Percentiles rank a stretch among this genome's conserved stretches.
These are phyloP conservation scores for Austrolebias charrua DNA, from an alignment of 2,797 vertebrate species.

Conservation along the genomic window DNA sequence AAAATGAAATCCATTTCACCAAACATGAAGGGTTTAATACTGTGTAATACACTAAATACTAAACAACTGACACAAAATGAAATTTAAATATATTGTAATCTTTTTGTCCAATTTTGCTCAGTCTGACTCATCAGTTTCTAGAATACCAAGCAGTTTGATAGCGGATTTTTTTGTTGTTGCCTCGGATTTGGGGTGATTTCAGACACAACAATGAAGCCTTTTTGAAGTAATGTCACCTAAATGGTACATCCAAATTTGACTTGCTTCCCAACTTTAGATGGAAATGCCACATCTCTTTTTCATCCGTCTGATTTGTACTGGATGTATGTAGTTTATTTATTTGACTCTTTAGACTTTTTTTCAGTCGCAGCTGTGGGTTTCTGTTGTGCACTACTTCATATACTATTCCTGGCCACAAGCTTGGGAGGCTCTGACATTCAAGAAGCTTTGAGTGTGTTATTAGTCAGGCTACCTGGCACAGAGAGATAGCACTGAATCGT, in stretches of 20 bases:
- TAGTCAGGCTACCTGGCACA: conserved; percentile 74
- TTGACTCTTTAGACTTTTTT: conserved; percentile 35
- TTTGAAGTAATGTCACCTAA: conserved; percentile 3
- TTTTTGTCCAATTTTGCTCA: not conserved
- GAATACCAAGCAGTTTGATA: not conserved
- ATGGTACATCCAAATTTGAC: conserved; percentile 14
- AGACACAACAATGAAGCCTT: not conserved
- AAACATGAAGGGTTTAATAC: not conserved
- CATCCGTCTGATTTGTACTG: conserved; percentile 17
- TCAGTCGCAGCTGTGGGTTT: conserved; percentile 45
- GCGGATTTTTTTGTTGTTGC: not conserved
- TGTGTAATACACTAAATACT: not conserved
- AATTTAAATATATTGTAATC: not conserved
- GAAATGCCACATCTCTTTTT: conserved; percentile 26
- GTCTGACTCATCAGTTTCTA: not conserved
- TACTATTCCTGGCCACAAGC: conserved; percentile 61
- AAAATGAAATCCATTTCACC: not conserved
- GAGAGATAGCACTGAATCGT: conserved; percentile 72
- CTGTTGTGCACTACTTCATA: conserved; percentile 57
- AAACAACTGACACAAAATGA: not conserved
- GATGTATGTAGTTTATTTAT: conserved; percentile 19
- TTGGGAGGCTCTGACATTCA: conserved; percentile 67
- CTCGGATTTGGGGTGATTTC: not conserved
- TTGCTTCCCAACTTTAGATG: conserved; percentile 6
- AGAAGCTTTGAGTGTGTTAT: conserved; percentile 69